phyloP scores from a whole-genome alignment of 2,888 invertebrate genomes.

The Agrotis exclamationis region DNA sequence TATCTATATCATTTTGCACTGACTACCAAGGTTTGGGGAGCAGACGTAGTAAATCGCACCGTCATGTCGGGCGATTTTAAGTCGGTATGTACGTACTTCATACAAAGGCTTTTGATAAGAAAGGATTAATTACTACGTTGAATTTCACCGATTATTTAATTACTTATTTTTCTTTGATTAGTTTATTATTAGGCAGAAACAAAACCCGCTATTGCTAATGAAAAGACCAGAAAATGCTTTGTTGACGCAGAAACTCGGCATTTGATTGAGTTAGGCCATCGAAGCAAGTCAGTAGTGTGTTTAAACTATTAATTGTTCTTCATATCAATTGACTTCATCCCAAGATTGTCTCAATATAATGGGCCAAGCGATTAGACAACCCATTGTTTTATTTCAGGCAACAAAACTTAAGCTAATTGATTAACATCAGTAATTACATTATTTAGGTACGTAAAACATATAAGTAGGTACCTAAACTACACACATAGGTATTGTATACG shows the following conservation, averaged over 20 bases:
- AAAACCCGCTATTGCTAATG: neutral
- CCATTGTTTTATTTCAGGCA: neutral
- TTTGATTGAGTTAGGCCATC: neutral
- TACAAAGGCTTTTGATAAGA: constrained; percentile 1
- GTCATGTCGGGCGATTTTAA: constrained; percentile 14
- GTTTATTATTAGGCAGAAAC: neutral
- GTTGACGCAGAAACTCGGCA: neutral
- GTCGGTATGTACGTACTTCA: constrained; percentile 1
- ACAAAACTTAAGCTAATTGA: neutral
- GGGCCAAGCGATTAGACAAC: neutral
- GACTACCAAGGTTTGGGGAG: neutral
- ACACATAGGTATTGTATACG: no score
- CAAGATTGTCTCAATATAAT: neutral
- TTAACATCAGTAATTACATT: neutral
- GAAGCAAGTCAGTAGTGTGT: neutral
- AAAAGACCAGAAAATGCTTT: neutral
- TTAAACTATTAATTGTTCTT: neutral
- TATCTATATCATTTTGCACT: constrained; percentile 41
- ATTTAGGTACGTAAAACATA: neutral
- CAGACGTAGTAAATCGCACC: constrained; percentile 6
- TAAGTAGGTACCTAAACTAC: neutral
- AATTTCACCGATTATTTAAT: neutral
- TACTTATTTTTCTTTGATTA: neutral
- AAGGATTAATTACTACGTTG: constrained; percentile 1
- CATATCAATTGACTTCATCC: neutral